Percentiles rank a stretch among this genome's conserved stretches.
These are phyloP conservation scores for Sebastes taczanowskii DNA, from an alignment of 2,797 vertebrate species.

Conservation along the genomic window DNA sequence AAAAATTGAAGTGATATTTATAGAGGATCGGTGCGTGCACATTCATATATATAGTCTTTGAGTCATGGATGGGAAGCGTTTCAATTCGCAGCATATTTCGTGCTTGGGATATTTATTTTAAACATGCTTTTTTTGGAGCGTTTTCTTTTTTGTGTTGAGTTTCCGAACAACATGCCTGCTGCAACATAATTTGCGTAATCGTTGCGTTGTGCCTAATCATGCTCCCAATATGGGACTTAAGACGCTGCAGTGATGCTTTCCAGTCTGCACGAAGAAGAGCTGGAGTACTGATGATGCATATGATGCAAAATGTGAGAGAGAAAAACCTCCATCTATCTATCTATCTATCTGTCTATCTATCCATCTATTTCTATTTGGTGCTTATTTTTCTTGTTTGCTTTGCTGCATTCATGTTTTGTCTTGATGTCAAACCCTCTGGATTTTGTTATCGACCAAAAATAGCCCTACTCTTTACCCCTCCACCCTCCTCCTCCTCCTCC, in stretches of 20 bases:
- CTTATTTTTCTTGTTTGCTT: slow-evolving; percentile 57
- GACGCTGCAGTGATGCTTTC: slow-evolving; percentile 78
- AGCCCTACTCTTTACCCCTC: slow-evolving; percentile 66
- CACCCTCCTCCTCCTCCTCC: slow-evolving; percentile 14
- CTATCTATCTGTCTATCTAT: slow-evolving; percentile 30
- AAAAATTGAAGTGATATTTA: slow-evolving; percentile 23
- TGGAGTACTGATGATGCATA: slow-evolving; percentile 64
- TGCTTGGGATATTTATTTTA: background rate
- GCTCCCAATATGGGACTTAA: slow-evolving; percentile 80
- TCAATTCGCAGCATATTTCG: slow-evolving; percentile 27
- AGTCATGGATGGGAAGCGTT: slow-evolving; percentile 8
- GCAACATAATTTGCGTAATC: slow-evolving; percentile 83
- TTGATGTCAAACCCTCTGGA: slow-evolving; percentile 72
- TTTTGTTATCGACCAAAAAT: slow-evolving; percentile 78
- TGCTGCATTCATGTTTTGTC: slow-evolving; percentile 73
- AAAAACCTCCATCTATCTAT: slow-evolving; percentile 51
- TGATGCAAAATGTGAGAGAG: slow-evolving; percentile 26
- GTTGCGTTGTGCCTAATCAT: slow-evolving; percentile 83
- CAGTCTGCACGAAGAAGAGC: slow-evolving; percentile 57
- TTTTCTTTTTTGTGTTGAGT: slow-evolving; percentile 42
- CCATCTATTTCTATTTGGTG: slow-evolving; percentile 41
- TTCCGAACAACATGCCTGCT: slow-evolving; percentile 68
- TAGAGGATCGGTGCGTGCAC: slow-evolving; percentile 4
- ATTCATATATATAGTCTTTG: background rate
- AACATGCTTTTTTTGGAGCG: slow-evolving; percentile 28